Percentiles rank a stretch among this genome's conserved stretches.
phyloP scores from a whole-genome alignment of 2,888 invertebrate species.

The Nasonia oneida region DNA sequence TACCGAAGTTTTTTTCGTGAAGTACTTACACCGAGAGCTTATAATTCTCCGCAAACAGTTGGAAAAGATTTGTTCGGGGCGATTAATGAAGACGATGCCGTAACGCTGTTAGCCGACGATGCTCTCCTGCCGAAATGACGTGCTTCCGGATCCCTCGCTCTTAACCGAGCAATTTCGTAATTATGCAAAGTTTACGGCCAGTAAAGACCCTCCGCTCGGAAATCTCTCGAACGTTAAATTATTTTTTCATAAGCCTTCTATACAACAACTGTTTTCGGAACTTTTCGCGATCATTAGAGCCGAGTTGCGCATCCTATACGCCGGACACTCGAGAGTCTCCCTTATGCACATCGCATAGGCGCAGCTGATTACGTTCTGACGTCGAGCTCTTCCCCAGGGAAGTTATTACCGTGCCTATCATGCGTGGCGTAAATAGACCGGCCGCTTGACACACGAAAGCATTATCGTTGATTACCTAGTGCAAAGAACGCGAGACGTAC shows the following conservation, averaged over 20 bases:
- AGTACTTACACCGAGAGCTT: background rate
- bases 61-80: constrained; percentile 19
- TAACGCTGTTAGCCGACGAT: constrained; percentile 24
- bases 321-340: background rate
- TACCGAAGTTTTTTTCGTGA: background rate
- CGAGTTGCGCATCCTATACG: background rate
- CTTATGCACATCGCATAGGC: background rate
- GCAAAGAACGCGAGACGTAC: background rate
- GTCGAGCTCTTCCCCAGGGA: constrained; percentile 72
- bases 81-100: constrained; percentile 36
- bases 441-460: constrained; percentile 70
- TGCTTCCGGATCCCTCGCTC: constrained; percentile 49
- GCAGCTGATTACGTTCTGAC: constrained; percentile 68
- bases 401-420: constrained; percentile 76
- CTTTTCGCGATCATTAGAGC: background rate
- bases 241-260: background rate
- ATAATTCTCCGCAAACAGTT: background rate
- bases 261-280: too few species aligned
- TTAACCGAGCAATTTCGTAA: constrained; percentile 64
- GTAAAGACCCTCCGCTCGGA: constrained; percentile 15
- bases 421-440: constrained; percentile 74
- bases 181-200: constrained; percentile 70
- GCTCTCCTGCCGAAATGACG: constrained; percentile 45
- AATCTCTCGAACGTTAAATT: constrained; percentile 34
- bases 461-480: constrained; percentile 65